Conservation (phyloP, 2,888 invertebrate genomes). For the Latheticus oryzae region DNA sequence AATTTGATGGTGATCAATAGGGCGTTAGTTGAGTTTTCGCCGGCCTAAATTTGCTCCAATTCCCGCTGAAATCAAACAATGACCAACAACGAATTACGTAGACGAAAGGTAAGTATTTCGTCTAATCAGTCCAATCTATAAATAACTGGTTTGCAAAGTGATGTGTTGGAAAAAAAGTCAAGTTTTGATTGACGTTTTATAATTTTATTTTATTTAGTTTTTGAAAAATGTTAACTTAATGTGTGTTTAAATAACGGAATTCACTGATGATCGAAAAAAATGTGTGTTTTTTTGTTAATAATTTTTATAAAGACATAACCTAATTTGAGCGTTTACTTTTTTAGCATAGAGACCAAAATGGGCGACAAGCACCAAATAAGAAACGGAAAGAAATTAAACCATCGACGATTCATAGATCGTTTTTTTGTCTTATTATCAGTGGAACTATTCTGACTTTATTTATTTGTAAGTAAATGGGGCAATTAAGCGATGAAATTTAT, state of each 20-base stretch:
- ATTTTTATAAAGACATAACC: slow-evolving; percentile 23
- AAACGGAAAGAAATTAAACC: slow-evolving; percentile 55
- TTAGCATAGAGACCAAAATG: slow-evolving; percentile 55
- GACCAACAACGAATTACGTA: slow-evolving; percentile 53
- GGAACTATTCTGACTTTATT: slow-evolving; percentile 61
- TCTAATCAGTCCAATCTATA: slow-evolving; percentile 11
- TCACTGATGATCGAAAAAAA: too few species aligned
- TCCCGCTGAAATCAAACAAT: slow-evolving; percentile 28
- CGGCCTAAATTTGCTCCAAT: slow-evolving; percentile 24
- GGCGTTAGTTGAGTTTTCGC: slow-evolving; percentile 27
- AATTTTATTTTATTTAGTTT: not conserved
- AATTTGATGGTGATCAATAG: slow-evolving; percentile 32
- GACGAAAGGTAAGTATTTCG: slow-evolving; percentile 55
- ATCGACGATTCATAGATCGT: slow-evolving; percentile 58
- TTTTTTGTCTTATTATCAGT: slow-evolving; percentile 62
- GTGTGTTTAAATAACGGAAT: too few species aligned
- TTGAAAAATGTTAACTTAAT: not conserved
- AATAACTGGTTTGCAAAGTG: slow-evolving; percentile 23
- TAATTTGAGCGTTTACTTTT: slow-evolving; percentile 39
- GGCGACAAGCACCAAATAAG: slow-evolving; percentile 46
- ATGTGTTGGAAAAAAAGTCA: slow-evolving; percentile 12
- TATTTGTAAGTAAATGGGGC: slow-evolving; percentile 59
- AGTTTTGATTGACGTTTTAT: not conserved
- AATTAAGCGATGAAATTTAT: too few species aligned
- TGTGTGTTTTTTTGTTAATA: slow-evolving; percentile 5